Percentiles rank a stretch among this genome's conserved stretches.
Conservation (phyloP, 2,113 vertebrate species). For the Scatophagus argus region DNA sequence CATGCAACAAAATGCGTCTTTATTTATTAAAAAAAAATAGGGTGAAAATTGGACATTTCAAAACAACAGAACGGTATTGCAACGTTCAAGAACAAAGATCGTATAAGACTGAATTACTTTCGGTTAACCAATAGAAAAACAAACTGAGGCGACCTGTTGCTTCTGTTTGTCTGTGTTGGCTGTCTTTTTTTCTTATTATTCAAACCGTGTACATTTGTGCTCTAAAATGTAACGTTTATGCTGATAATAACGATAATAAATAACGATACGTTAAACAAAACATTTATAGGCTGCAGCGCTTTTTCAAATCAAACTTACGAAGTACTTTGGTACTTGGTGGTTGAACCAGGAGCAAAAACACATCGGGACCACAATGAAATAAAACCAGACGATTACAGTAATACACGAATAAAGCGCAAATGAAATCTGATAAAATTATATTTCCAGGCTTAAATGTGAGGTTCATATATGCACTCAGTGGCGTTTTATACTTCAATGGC, state of each 20-base stretch:
- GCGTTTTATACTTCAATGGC: neutral
- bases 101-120: neutral
- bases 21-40: neutral
- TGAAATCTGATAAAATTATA: neutral
- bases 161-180: too few species aligned
- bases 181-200: too few species aligned
- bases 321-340: too few species aligned
- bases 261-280: too few species aligned
- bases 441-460: too few species aligned
- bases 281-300: too few species aligned
- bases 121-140: neutral
- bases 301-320: neutral
- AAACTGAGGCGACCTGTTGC: constrained; percentile 40
- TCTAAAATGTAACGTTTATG: neutral
- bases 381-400: neutral
- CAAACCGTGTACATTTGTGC: too few species aligned
- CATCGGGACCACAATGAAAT: neutral
- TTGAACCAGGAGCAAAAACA: neutral
- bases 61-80: neutral
- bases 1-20: neutral
- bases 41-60: neutral
- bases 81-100: neutral
- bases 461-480: neutral
- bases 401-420: neutral
- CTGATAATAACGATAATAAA: neutral